These are phyloP conservation scores for Erythrolamprus reginae DNA, from an alignment of 2,113 vertebrate genomes.

Conservation along the genomic window DNA sequence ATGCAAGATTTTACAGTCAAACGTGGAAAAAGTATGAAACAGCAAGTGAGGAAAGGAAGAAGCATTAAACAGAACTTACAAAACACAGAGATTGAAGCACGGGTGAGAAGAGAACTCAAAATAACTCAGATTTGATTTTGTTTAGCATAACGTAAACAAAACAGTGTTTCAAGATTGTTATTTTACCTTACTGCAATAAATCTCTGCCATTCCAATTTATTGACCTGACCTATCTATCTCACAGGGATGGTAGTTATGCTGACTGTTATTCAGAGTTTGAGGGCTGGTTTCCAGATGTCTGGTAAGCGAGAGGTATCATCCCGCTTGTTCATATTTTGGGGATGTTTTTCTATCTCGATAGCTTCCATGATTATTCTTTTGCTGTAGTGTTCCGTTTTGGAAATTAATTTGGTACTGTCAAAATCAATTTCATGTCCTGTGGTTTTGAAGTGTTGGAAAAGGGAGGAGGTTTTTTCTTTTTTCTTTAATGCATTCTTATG, in stretches of 20 bases:
- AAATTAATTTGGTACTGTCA: no score
- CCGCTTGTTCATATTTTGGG: no score
- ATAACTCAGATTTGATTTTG: neutral
- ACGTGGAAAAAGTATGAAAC: neutral
- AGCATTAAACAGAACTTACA: neutral
- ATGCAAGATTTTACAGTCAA: neutral
- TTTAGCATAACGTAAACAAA: neutral
- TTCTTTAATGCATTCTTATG: no score
- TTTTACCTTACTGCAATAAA: neutral
- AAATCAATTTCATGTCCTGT: no score
- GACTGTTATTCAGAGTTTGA: neutral
- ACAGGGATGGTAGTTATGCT: neutral
- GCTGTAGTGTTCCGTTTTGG: no score
- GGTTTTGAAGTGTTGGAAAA: no score
- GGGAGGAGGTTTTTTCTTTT: no score
- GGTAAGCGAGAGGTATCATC: no score
- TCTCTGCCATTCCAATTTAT: neutral
- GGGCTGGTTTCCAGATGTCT: no score
- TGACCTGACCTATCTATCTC: neutral
- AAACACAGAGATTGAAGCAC: neutral
- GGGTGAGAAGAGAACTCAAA: neutral
- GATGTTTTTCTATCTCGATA: no score
- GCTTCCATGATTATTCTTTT: no score
- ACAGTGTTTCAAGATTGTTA: neutral
- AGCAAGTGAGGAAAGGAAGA: neutral